A percentile compares a stretch with the other conserved stretches of the same genome.
Conservation (phyloP, 1,140 invertebrate species). For the Pentalonia nigronervosa region DNA sequence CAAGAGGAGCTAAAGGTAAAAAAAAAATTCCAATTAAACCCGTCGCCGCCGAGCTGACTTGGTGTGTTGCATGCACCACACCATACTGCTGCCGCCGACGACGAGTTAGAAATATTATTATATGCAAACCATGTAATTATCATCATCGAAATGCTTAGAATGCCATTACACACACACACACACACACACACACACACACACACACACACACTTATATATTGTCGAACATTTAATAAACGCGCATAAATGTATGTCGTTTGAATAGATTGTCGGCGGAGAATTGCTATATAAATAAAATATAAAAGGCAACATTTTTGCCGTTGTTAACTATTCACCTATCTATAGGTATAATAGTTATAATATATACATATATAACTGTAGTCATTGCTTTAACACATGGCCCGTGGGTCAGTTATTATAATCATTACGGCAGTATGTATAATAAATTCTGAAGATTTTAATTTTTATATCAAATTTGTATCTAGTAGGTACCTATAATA, state of each 20-base stretch:
- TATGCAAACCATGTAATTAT: constrained; percentile 50
- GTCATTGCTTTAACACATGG: neutral
- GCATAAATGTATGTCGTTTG: neutral
- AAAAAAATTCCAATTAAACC: constrained; percentile 53
- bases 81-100: neutral
- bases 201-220: neutral
- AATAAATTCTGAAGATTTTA: neutral
- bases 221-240: neutral
- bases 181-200: too few species aligned
- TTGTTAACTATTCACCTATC: neutral
- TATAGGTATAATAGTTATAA: neutral
- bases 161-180: constrained; percentile 2
- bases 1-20: neutral
- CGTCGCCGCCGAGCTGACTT: neutral
- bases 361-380: neutral
- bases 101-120: constrained; percentile 25
- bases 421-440: neutral
- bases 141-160: constrained; percentile 38
- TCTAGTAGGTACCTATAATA: neutral
- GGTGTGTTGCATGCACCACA: neutral
- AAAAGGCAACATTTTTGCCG: neutral
- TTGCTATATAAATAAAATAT: neutral
- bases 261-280: neutral
- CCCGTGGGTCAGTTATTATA: neutral
- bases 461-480: neutral